phyloP scores from a whole-genome alignment of 1,140 invertebrate species.

The Leptoteleia sp. region DNA sequence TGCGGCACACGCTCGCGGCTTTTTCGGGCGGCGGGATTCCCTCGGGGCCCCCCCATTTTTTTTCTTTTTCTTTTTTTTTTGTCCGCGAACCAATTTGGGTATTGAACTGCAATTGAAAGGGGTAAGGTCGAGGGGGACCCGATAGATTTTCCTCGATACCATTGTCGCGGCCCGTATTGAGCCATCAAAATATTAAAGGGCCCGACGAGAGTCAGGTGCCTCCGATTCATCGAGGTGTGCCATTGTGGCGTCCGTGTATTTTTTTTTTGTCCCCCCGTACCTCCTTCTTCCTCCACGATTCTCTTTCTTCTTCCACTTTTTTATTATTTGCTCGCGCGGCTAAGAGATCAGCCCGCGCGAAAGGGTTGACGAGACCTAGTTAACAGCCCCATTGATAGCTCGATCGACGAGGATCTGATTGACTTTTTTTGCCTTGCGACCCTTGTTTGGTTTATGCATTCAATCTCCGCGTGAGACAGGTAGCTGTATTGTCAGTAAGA shows the following conservation, averaged over 20 bases:
- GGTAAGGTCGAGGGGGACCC: slow-evolving; percentile 38
- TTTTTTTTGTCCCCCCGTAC: background rate
- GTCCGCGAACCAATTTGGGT: slow-evolving; percentile 77
- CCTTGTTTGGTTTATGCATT: slow-evolving; percentile 42
- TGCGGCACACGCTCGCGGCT: slow-evolving; percentile 65
- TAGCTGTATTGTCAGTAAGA: slow-evolving; percentile 7
- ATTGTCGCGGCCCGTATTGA: slow-evolving; percentile 75
- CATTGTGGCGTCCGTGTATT: slow-evolving; percentile 54
- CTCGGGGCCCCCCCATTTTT: slow-evolving; percentile 19
- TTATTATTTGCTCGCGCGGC: background rate
- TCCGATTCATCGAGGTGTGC: slow-evolving; percentile 48
- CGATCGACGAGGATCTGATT: slow-evolving; percentile 58
- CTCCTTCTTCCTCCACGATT: background rate
- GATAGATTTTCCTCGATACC: slow-evolving; percentile 73
- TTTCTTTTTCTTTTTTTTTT: slow-evolving; percentile 43
- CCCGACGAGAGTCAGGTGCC: slow-evolving; percentile 56
- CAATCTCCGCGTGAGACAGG: slow-evolving; percentile 3
- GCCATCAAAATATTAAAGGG: slow-evolving; percentile 78
- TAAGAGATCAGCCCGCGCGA: slow-evolving; percentile 20
- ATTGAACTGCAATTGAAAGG: slow-evolving; percentile 77
- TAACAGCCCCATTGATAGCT: slow-evolving; percentile 61
- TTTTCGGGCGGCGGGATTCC: slow-evolving; percentile 48
- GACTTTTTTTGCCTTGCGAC: slow-evolving; percentile 60
- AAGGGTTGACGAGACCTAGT: slow-evolving; percentile 65
- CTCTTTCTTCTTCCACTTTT: slow-evolving; percentile 6